A percentile compares a stretch with the other conserved stretches of the same genome.
phyloP scores from a whole-genome alignment of 2,888 invertebrate species.

The Acleris sparsana region DNA sequence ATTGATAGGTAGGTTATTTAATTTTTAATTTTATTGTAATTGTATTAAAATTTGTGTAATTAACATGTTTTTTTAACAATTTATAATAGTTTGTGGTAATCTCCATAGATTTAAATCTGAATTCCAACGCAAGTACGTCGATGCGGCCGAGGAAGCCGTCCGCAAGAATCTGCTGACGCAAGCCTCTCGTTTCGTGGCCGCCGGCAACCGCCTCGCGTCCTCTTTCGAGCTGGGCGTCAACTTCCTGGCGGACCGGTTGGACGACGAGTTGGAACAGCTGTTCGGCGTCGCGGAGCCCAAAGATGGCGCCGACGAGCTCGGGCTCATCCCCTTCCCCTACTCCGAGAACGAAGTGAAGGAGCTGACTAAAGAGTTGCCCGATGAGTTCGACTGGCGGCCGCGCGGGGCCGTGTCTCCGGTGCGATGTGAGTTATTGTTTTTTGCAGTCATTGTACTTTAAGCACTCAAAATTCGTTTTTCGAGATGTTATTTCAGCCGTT shows the following conservation, averaged over 20 bases:
- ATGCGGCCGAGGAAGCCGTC: slow-evolving; percentile 63
- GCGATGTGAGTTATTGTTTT: slow-evolving; percentile 53
- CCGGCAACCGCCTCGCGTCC: slow-evolving; percentile 68
- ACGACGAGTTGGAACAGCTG: slow-evolving; percentile 54
- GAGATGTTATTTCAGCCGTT: too few relatives aligned
- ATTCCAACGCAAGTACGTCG: slow-evolving; percentile 56
- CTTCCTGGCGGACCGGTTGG: slow-evolving; percentile 63
- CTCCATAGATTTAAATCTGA: slow-evolving; percentile 40
- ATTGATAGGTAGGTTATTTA: too few relatives aligned
- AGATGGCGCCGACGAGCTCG: slow-evolving; percentile 39
- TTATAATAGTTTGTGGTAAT: not conserved
- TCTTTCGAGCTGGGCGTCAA: slow-evolving; percentile 57
- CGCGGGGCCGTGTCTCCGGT: slow-evolving; percentile 68
- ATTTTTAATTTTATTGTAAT: too few relatives aligned
- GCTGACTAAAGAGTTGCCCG: slow-evolving; percentile 53
- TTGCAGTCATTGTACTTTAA: too few relatives aligned
- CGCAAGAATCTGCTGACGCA: slow-evolving; percentile 65
- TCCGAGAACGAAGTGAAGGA: slow-evolving; percentile 46
- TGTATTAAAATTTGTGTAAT: too few relatives aligned
- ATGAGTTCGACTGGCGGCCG: slow-evolving; percentile 68
- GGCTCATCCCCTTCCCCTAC: slow-evolving; percentile 58
- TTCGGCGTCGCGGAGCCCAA: slow-evolving; percentile 48
- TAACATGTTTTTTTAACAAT: too few relatives aligned
- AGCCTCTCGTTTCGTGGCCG: slow-evolving; percentile 55
- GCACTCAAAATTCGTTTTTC: too few relatives aligned